Percentiles rank a stretch among this genome's conserved stretches.
Evolutionary conservation across 2,888 invertebrate species (phyloP).

Genomic region (Phalera bucephala): DNA sequence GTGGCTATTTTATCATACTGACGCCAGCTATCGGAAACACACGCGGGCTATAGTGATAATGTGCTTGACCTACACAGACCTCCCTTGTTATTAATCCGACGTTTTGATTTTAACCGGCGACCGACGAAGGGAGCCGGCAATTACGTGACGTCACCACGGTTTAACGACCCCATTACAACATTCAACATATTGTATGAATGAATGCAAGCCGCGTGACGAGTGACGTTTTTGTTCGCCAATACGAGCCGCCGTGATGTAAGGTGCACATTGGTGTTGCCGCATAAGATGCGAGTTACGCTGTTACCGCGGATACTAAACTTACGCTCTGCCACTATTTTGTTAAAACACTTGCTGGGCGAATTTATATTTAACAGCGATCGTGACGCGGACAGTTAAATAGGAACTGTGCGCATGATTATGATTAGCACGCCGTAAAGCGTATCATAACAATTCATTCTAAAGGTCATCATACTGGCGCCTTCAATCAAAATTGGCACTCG

Average conservation of each 20-base stretch:
- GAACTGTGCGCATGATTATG: constrained; percentile 9
- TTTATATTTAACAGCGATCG: background rate
- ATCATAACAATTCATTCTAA: constrained; percentile 11
- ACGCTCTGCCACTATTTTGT: background rate
- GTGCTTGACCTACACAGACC: constrained; percentile 79
- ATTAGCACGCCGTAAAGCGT: constrained; percentile 10
- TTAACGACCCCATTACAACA: constrained; percentile 82
- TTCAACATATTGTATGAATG: constrained; percentile 80
- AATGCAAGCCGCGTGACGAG: constrained; percentile 77
- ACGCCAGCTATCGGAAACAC: constrained; percentile 24
- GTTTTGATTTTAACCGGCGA: constrained; percentile 77
- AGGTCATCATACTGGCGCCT: constrained; percentile 14
- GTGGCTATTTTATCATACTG: background rate
- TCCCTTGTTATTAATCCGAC: constrained; percentile 80
- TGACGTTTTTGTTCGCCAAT: constrained; percentile 68
- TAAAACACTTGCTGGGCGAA: background rate
- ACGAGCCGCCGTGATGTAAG: constrained; percentile 45
- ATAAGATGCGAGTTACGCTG: constrained; percentile 8
- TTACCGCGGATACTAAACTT: background rate
- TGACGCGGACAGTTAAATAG: constrained; percentile 5
- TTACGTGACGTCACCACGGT: constrained; percentile 80
- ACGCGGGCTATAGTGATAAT: constrained; percentile 54
- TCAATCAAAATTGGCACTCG: constrained; percentile 43
- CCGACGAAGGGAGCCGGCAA: constrained; percentile 78
- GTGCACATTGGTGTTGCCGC: constrained; percentile 32